phyloP scores from a whole-genome alignment of 2,797 vertebrate species.

The Halcyon smyrnensis region DNA sequence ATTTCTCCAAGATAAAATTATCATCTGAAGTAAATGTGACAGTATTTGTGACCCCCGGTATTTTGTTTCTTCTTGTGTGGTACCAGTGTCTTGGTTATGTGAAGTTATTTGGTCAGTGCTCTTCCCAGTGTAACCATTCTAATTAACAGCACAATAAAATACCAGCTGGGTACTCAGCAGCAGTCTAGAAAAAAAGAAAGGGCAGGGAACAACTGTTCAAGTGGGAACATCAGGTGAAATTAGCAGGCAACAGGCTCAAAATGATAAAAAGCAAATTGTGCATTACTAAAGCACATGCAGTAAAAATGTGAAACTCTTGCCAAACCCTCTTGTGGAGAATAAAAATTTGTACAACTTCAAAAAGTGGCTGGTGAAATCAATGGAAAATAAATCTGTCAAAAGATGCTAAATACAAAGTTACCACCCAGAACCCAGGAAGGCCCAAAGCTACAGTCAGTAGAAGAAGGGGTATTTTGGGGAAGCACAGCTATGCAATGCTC shows the following conservation, averaged over 20 bases:
- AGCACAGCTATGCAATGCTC: neutral
- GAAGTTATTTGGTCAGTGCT: neutral
- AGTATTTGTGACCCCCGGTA: neutral
- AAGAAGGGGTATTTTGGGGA: neutral
- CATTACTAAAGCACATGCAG: neutral
- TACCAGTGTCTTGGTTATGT: neutral
- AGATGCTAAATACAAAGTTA: neutral
- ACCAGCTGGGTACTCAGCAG: neutral
- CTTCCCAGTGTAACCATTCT: neutral
- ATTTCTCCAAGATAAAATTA: neutral
- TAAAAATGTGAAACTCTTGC: neutral
- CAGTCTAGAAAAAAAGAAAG: neutral
- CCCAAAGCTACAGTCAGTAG: neutral
- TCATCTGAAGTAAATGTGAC: neutral
- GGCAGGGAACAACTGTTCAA: neutral
- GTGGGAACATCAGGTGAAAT: neutral
- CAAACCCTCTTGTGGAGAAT: neutral
- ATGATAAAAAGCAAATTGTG: neutral
- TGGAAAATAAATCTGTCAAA: neutral
- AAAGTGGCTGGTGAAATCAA: neutral
- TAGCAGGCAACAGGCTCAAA: neutral
- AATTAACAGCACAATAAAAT: neutral
- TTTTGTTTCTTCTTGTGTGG: neutral
- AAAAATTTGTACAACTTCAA: neutral
- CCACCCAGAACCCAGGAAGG: neutral